Base-by-base conservation (phyloP, 2,888 invertebrate species). In the Agrochola circellaris region DNA sequence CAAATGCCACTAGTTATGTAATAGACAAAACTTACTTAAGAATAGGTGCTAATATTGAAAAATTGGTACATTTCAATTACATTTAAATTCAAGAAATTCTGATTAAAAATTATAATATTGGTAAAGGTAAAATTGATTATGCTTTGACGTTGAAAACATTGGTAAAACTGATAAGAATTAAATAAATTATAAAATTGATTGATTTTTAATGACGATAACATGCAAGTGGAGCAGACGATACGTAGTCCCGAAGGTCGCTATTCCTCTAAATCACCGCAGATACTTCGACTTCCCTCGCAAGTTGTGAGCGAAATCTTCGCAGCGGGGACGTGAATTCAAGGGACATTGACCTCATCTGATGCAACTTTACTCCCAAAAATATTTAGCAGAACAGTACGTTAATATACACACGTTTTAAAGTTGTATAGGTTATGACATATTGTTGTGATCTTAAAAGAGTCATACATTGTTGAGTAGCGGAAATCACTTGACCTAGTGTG, bases 261-360 rank as follows among this genome's bases (percentile, higher is more conserved):
- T 30, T 56, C 34, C 26, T 60, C 7, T 75, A 54, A 61, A 34
- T 42, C 23, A n/a, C 23, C 17, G 45, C 13, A 26, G 38, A 70
- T 23, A 26, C 38, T 23, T 73, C 26, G 38, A 7, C 26, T 23
- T 38, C 81, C 75, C 81, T 69, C 81, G 54, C 54, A 42, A 45
- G 23, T 23, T 48, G 54, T 30, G 38, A 74, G 54, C 69, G 60
- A 38, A 30, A 56, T 61, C 69, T 79, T 73, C 38, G 11, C 65
- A 48, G 6, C n/a, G 45, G 65, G 60, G 65, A 11, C 48, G 48
- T 70, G 23, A 66, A 81, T 66, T 70, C 23, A 61, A 30, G 68
- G 80, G 65, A 30, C 69, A 56, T 75, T 80, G 65, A 81, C 80
- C 81, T 70, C 65, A 58, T 56, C 30, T 51, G 60, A 48, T 67